Base-by-base conservation (phyloP, 2,888 invertebrate genomes). In the Nineta flava region DNA sequence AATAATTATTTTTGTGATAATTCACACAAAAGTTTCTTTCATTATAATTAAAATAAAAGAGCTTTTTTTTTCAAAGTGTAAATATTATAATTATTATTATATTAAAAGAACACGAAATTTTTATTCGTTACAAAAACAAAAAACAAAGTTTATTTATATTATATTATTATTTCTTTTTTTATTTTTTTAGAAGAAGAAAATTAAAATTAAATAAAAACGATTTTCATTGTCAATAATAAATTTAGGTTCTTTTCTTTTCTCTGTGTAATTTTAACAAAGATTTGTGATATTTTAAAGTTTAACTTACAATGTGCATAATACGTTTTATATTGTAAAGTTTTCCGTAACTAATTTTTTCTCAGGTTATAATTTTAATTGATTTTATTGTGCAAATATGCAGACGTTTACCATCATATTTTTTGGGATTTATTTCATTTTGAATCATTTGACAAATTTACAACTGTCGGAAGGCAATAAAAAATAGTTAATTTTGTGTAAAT, bases 291-390 rank as follows among this genome's bases (percentile, higher is more conserved):
- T 38, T 38, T 38, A 38, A 38, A 38, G 38, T 38, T 38, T 38
- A 38, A 38, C 38, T 38, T 38, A 38, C 38, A 38, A 38, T 38
- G 38, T 38, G 38, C 38, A 38, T 38, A 38, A 38, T 38, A 38
- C 38, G 38, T 44, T 44, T 44, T 44, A n/a, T n/a, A 44, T 26
- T 44, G 44, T 44, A 44, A 16, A 44, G 19, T 44, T 44, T 44
- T 21, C 26, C 26, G 19, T 44, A 17, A 44, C 44, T 44, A 21
- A n/a, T 44, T 21, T 44, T 17, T 44, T 44, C 44, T 44, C 44
- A 44, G 44, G 44, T 44, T 44, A 26, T 44, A 44, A 19, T 17
- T 44, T 44, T 44, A 21, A 44, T n/a, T 19, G 21, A 44, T 44
- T 44, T 21, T 41, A 41, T 41, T 16, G 17, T 16, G 10, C 17